These are phyloP conservation scores for Pristionchus japonicus DNA, from an alignment of 2,888 invertebrate genomes.

Conservation along the genomic window DNA sequence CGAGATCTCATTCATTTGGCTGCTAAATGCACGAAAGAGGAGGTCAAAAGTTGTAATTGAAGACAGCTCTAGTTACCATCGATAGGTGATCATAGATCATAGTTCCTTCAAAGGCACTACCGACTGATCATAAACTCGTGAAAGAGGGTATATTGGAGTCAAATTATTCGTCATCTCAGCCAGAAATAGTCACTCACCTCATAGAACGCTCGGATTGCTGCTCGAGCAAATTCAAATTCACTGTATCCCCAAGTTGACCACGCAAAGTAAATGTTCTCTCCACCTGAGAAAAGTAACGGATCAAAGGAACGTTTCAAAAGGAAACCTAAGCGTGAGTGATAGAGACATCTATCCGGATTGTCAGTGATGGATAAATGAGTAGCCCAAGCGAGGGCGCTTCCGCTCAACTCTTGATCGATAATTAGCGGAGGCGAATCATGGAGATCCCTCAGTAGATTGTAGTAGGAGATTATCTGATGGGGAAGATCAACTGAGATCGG, in stretches of 20 bases:
- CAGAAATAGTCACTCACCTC: slow-evolving; percentile 33
- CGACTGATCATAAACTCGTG: no score
- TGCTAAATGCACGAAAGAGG: background rate
- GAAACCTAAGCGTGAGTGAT: slow-evolving; percentile 42
- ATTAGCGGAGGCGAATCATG: slow-evolving; percentile 35
- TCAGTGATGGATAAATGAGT: background rate
- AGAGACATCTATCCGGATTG: slow-evolving; percentile 23
- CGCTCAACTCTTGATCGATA: background rate
- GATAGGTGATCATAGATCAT: no score
- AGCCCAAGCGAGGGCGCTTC: background rate
- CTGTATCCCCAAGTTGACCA: slow-evolving; percentile 30
- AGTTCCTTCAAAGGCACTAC: no score
- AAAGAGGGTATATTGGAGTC: background rate
- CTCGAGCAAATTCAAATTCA: slow-evolving; percentile 9
- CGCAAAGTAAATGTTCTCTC: slow-evolving; percentile 47
- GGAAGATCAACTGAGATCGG: background rate
- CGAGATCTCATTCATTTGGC: no score
- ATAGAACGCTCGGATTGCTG: slow-evolving; percentile 38
- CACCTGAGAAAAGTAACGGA: slow-evolving; percentile 28
- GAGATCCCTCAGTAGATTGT: slow-evolving; percentile 32
- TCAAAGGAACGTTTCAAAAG: no score
- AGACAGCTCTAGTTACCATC: no score
- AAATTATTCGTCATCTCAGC: no score
- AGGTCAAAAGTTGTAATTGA: no score
- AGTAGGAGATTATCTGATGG: slow-evolving; percentile 41